Conservation (phyloP, 2,888 invertebrate genomes). For the Dryocosmus kuriphilus region DNA sequence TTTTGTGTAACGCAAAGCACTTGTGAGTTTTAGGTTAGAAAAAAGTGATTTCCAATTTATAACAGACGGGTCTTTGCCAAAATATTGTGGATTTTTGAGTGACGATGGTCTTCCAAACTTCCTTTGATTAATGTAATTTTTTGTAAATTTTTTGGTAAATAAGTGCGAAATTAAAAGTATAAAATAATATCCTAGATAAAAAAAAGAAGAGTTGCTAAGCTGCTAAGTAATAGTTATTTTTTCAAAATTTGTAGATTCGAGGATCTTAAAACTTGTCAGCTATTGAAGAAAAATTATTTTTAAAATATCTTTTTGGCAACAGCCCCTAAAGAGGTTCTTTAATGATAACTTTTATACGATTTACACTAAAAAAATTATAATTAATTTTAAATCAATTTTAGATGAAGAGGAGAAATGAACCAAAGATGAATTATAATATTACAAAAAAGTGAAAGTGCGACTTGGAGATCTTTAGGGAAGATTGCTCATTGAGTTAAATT, state of each 20-base stretch:
- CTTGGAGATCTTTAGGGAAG: not conserved
- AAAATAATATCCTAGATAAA: too few species aligned
- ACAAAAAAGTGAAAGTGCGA: constrained; percentile 5
- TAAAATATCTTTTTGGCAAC: not conserved
- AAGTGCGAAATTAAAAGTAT: too few species aligned
- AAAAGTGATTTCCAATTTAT: not conserved
- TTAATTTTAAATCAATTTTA: not conserved
- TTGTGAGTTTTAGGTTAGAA: not conserved
- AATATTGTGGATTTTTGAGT: not conserved
- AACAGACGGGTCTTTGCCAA: not conserved
- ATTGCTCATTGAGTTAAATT: not conserved
- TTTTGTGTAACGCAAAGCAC: not conserved
- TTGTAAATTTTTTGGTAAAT: too few species aligned
- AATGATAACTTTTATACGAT: not conserved
- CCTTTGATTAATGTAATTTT: too few species aligned
- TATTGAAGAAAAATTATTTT: not conserved
- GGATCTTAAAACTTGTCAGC: too few species aligned
- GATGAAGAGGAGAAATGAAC: not conserved
- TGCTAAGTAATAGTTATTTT: too few species aligned
- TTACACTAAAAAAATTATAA: not conserved
- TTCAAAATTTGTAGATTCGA: too few species aligned
- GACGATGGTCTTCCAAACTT: not conserved
- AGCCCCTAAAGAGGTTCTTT: not conserved
- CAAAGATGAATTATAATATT: constrained; percentile 24
- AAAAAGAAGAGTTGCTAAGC: too few species aligned